A percentile compares a stretch with the other conserved stretches of the same genome.
Evolutionary conservation across 1,140 invertebrate species (phyloP).

Genomic region (Odontomachus brunneus): DNA sequence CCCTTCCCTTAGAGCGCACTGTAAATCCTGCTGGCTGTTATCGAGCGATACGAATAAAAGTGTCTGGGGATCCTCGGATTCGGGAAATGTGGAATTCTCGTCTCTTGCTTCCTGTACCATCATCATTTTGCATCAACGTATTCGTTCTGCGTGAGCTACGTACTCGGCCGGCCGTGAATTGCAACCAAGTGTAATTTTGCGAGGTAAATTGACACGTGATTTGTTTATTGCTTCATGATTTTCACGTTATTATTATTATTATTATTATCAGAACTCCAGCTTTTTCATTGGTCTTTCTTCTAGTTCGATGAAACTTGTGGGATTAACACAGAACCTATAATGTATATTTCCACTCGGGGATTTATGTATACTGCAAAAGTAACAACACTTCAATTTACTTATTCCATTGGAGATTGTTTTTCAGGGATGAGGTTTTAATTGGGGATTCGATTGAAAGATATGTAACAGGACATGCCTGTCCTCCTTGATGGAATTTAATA

Average conservation of each 20-base stretch:
- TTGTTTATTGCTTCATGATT: no score
- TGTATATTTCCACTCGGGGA: not conserved
- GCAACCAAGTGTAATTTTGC: no score
- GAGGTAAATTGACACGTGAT: no score
- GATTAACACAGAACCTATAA: not conserved
- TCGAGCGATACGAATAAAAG: slow-evolving; percentile 1
- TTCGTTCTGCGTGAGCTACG: no score
- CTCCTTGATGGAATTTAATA: not conserved
- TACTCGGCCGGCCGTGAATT: no score
- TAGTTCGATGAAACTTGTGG: no score
- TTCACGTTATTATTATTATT: no score
- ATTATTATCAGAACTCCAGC: no score
- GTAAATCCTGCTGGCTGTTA: not conserved
- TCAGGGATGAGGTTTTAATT: not conserved
- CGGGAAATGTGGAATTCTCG: not conserved
- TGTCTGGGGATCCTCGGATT: not conserved
- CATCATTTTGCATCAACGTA: not conserved
- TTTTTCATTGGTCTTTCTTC: no score
- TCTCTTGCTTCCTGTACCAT: not conserved
- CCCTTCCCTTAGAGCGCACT: not conserved
- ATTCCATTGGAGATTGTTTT: not conserved
- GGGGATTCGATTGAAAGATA: not conserved
- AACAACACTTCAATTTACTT: not conserved
- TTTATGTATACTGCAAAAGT: not conserved
- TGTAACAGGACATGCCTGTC: not conserved